A percentile compares a stretch with the other conserved stretches of the same genome.
Evolutionary conservation across 2,888 invertebrate species (phyloP).

Genomic region (Ypsolopha scabrella): DNA sequence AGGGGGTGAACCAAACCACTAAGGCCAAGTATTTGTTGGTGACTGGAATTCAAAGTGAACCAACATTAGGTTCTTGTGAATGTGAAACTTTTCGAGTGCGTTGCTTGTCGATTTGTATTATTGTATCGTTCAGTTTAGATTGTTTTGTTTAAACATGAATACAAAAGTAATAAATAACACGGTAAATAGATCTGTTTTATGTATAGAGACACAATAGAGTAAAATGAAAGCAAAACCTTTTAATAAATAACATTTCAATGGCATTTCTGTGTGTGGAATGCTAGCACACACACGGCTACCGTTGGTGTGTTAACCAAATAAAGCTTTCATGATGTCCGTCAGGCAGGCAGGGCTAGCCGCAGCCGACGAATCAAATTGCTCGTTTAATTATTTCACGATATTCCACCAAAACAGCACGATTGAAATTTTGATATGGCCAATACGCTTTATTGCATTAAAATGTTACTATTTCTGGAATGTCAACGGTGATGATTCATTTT

Average conservation of each 20-base stretch:
- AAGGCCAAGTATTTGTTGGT: neutral
- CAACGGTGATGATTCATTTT: neutral
- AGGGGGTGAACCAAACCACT: slow-evolving; percentile 35
- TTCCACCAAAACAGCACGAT: slow-evolving; percentile 1
- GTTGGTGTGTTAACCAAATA: slow-evolving; percentile 25
- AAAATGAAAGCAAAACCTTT: no score
- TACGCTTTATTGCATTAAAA: neutral
- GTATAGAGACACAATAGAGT: no score
- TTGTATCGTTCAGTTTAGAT: no score
- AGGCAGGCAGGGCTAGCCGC: slow-evolving; percentile 17
- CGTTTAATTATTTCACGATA: slow-evolving; percentile 24
- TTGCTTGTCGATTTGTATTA: no score
- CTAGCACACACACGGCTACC: slow-evolving; percentile 6
- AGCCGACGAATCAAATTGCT: slow-evolving; percentile 18
- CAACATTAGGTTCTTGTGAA: neutral
- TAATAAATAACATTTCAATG: no score
- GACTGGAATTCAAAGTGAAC: neutral
- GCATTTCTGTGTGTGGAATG: no score
- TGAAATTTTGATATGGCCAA: neutral
- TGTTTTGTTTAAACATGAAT: no score
- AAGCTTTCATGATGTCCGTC: slow-evolving; percentile 32
- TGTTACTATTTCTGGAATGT: neutral
- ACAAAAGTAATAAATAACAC: no score
- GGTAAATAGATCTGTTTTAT: no score
- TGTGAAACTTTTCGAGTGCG: no score